Evolutionary conservation across 2,888 invertebrate species (phyloP), one percentile per base, ranked within the genome.

Genomic region (Sinopyrophorus schimmeli): DNA sequence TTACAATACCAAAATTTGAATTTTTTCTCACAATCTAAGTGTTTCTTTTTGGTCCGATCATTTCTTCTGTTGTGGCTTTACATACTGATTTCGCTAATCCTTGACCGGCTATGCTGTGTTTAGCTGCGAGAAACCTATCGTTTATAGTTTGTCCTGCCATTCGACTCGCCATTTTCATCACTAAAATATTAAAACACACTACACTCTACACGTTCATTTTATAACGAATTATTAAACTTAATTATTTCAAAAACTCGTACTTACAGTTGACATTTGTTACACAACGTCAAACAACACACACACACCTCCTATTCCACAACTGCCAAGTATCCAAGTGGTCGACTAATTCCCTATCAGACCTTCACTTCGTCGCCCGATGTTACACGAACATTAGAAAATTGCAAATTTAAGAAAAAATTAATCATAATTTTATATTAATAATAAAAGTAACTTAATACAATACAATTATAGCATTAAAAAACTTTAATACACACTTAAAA

Each of bases 1-100:
- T 42, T 42, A 26, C 20, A 10, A 23, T 18, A 40, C 9, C n/a
- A n/a, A 18, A 23, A 23, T 17, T 7, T 12, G 7, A 24, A 32
- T 14, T 10, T 15, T 48, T 66, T 91, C 95, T 94, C 79, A 99
- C 98, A 99, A 79, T 99, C 98, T 78, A 99, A 87, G 83, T 99
- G 99, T 81, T 99, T 99, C 86, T 97, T 83, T 99, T 99, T 55
- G 99, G 99, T 61, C 95, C 97, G 77, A 97, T 95, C 81, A 97
- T 86, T 83, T 99, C 99, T 83, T 99, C 99, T 62, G 99, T 99
- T 62, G 99, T 99, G 57, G 99, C 97, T 83, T 99, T 99, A 82
- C 98, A 98, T 67, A 99, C 98, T 64, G 97, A 92, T 82, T 99
- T 98, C 60, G 98, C 99, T 72, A 99, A 83, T 69, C 97, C 96